Conservation (phyloP, 2,797 vertebrate species). For the Acanthurus leucopareius region DNA sequence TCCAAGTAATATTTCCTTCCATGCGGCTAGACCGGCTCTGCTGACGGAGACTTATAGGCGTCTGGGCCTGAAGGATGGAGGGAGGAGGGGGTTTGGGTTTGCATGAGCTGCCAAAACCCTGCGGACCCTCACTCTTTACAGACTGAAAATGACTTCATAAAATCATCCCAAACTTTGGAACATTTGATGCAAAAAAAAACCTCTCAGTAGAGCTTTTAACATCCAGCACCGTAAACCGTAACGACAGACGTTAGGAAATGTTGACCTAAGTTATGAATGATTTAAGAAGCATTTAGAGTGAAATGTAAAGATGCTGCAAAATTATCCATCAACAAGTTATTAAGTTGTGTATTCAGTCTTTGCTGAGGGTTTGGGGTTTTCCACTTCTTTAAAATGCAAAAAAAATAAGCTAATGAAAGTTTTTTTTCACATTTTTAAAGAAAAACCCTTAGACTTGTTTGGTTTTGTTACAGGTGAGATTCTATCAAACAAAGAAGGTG, state of each 20-base stretch:
- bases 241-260: constrained; percentile 61
- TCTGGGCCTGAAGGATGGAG: constrained; percentile 61
- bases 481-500: not conserved
- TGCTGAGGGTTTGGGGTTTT: constrained; percentile 19
- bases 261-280: constrained; percentile 54
- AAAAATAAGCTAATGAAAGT: not conserved
- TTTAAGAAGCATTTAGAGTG: constrained; percentile 30
- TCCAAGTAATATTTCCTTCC: constrained; percentile 76
- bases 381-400: constrained; percentile 10
- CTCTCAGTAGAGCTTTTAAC: constrained; percentile 18
- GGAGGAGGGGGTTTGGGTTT: constrained; percentile 2
- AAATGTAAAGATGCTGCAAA: constrained; percentile 40
- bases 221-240: constrained; percentile 1
- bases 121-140: constrained; percentile 27
- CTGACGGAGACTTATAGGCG: constrained; percentile 74
- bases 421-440: constrained; percentile 1
- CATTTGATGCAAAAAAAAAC: constrained; percentile 27
- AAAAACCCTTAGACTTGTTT: not conserved
- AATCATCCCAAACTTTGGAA: constrained; percentile 25
- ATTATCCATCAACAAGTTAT: constrained; percentile 50
- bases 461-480: not conserved
- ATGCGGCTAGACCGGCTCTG: constrained; percentile 63
- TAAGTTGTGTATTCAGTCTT: constrained; percentile 43
- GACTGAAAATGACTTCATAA: constrained; percentile 47
- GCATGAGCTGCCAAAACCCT: constrained; percentile 51